Evolutionary conservation across 2,797 vertebrate species (phyloP).

Genomic region (Telmatherina bonti): DNA sequence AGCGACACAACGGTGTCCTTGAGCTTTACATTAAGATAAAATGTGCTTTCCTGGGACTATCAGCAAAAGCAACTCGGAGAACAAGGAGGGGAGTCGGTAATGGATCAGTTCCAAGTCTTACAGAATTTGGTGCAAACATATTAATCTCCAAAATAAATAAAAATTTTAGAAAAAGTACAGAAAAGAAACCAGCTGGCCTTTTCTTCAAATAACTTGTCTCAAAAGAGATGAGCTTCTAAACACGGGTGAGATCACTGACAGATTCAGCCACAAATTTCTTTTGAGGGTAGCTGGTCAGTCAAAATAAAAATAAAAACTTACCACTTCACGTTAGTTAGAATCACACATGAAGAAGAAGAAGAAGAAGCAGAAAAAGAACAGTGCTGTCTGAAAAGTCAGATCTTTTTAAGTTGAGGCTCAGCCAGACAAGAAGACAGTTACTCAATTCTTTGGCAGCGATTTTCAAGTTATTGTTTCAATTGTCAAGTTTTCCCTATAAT

Average conservation of each 20-base stretch:
- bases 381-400: conserved; percentile 12
- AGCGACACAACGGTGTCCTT: conserved; percentile 47
- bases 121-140: conserved; percentile 56
- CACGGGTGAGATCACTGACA: conserved; percentile 21
- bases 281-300: conserved; percentile 24
- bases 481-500: conserved; percentile 53
- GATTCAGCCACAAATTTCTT: conserved; percentile 18
- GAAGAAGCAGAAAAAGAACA: neutral
- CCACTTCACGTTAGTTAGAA: too few relatives aligned
- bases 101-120: conserved; percentile 56
- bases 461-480: conserved; percentile 46
- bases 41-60: conserved; percentile 20
- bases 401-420: conserved; percentile 16
- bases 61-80: conserved; percentile 20
- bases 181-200: conserved; percentile 37
- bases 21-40: conserved; percentile 57
- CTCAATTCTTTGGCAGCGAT: conserved; percentile 8
- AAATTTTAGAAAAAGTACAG: too few relatives aligned
- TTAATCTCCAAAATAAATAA: conserved; percentile 52
- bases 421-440: neutral
- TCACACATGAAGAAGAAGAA: conserved; percentile 2
- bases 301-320: too few relatives aligned
- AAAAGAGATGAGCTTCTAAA: conserved; percentile 30
- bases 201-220: conserved; percentile 38
- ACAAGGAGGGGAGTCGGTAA: conserved; percentile 26